Evolutionary conservation across 2,113 vertebrate species (phyloP), one percentile per base, ranked within the genome.

Genomic region (Nymphicus hollandicus): DNA sequence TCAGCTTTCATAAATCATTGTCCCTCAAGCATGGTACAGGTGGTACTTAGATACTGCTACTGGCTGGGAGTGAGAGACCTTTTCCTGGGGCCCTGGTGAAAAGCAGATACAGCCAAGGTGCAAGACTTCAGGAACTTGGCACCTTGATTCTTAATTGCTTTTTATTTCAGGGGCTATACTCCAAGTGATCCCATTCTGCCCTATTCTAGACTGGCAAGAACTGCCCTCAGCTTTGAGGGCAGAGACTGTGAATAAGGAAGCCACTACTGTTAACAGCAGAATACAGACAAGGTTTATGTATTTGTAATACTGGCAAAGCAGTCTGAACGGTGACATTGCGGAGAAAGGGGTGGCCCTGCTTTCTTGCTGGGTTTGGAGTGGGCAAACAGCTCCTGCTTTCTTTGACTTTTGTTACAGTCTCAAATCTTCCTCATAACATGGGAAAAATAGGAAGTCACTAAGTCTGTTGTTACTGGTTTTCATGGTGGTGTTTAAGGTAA

Each of bases 401-500:
- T 94, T 93, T 95, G 86, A 94, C 91, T 95, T 96, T 91, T 92
- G 79, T 83, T 96, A 95, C 9, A 17, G 74, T 91, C 86, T 79
- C 77, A 89, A 89, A 61, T 95, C 81, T 74, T 86, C 89, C 89
- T 96, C 61, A 60, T 84, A 83, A 96, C 20, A 89, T 64, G 78
- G 87, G 82, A 88, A 91, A 97, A 97, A 96, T 64, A 93, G 69
- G 79, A 92, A 91, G 86, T 89, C 78, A 86, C 71, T 43, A 61
- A 84, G 72, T 81, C 71, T 52, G 68, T 69, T 64, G 83, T 92
- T 88, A 93, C 76, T 84, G 73, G 92, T 95, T 93, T 88, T 89
- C 92, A 97, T 95, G 91, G 88, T 95, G 95, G 81, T 89, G 80
- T 96, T 94, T 58, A 82, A 93, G 82, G 78, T 87, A 64, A 85